Base-by-base conservation (phyloP, 2,888 invertebrate species). In the Platypus cylindrus region DNA sequence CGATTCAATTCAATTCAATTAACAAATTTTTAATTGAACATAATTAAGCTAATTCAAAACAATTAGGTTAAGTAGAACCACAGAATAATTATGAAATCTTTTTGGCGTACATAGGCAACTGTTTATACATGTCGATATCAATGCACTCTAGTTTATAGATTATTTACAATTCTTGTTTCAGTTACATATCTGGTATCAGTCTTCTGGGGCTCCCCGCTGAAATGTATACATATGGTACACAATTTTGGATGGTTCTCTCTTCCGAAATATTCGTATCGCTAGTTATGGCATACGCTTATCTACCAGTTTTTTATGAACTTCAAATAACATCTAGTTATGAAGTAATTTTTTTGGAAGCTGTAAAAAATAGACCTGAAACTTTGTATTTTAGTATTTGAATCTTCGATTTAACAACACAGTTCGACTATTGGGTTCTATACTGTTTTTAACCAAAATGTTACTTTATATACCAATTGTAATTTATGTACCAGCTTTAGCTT, bases 401-500 rank as follows among this genome's bases (percentile, higher is more conserved):
- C 59, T 78, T 37, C 64, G 80, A 44, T 80, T 79, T 58, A 73
- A 70, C 56, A 68, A 70, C 50, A 68, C 71, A n/a, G 78, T 78
- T 16, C 66, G 77, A 37, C 59, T 77, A 14, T 59, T 79, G 49
- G 80, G 80, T 35, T 77, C 77, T 1, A 61, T 71, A 28, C 69
- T 80, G 52, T 80, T 80, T 52, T 63, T 79, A 5, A 67, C 76
- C 11, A 79, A 80, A 66, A 78, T 80, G 79, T 52, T 80, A 53
- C 66, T 80, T 13, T 80, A 80, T 57, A 79, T 81, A 56, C 83
- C 87, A 2, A 78, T 89, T 37, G 87, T 87, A 1, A 76, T 90
- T 41, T 89, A 87, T 57, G 87, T 87, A 3, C 89, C 89, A 32
- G 83, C 87, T 2, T 63, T 89, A 50, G 87, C 89, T 2, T 78